phyloP scores from a whole-genome alignment of 2,113 vertebrate species.

The Argyrosomus japonicus region DNA sequence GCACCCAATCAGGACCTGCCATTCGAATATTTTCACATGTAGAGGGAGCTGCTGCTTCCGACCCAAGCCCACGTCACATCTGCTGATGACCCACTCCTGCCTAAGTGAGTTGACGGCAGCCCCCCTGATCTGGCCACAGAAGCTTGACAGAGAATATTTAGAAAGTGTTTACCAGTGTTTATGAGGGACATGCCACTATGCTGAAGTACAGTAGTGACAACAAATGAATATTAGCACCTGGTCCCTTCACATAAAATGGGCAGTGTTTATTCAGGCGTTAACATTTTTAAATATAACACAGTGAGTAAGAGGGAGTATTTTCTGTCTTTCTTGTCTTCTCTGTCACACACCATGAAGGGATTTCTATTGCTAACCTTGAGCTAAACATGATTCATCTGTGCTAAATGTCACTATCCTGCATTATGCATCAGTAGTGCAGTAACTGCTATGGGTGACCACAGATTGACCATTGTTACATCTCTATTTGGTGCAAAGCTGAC shows the following conservation, averaged over 20 bases:
- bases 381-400: neutral
- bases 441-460: neutral
- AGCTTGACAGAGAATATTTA: constrained; percentile 31
- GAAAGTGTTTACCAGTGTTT: constrained; percentile 28
- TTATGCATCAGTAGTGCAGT: constrained; percentile 30
- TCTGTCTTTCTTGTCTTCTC: neutral
- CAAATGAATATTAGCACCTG: neutral
- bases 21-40: constrained; percentile 67
- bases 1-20: constrained; percentile 68
- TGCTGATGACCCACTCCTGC: constrained; percentile 72
- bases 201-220: neutral
- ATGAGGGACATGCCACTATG: neutral
- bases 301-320: neutral
- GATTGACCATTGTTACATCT: neutral
- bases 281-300: neutral
- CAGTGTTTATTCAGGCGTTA: neutral
- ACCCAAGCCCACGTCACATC: constrained; percentile 78
- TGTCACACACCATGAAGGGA: neutral
- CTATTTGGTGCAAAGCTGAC: neutral
- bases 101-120: constrained; percentile 61
- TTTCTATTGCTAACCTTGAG: constrained; percentile 2
- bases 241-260: neutral
- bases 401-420: constrained; percentile 15
- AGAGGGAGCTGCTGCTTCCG: constrained; percentile 66
- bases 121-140: constrained; percentile 48